These are phyloP conservation scores for Eupithecia vulgata DNA, from an alignment of 2,888 invertebrate genomes.

Conservation along the genomic window DNA sequence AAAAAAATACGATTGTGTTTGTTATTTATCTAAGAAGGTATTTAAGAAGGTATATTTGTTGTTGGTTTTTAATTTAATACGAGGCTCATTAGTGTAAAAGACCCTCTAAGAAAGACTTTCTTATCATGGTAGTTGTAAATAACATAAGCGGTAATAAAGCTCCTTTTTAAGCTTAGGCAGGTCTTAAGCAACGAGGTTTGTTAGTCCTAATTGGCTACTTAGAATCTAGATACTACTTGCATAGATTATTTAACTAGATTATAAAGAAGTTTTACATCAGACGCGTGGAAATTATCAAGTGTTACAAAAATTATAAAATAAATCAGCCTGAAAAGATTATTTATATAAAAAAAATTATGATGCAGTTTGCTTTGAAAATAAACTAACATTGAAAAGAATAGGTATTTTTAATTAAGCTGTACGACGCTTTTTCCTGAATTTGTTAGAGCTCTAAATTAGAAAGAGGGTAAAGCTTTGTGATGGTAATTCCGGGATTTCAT, in stretches of 20 bases:
- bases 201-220: background rate
- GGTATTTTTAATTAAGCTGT: conserved; percentile 7
- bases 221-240: background rate
- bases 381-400: background rate
- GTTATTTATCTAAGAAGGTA: background rate
- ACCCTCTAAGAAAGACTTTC: background rate
- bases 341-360: background rate
- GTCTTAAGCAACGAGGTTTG: background rate
- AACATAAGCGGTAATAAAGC: too few relatives aligned
- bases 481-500: conserved; percentile 17
- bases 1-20: background rate
- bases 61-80: background rate
- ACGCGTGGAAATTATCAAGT: background rate
- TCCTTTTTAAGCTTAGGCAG: background rate
- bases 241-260: background rate
- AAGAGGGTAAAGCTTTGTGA: conserved; percentile 12
- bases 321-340: background rate
- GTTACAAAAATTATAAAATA: background rate
- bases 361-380: background rate
- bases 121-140: background rate
- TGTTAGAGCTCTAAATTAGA: conserved; percentile 12
- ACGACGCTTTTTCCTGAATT: background rate
- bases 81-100: background rate
- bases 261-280: background rate
- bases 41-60: too few relatives aligned